phyloP scores from a whole-genome alignment of 2,888 invertebrate species.

The Hymenopus coronatus region DNA sequence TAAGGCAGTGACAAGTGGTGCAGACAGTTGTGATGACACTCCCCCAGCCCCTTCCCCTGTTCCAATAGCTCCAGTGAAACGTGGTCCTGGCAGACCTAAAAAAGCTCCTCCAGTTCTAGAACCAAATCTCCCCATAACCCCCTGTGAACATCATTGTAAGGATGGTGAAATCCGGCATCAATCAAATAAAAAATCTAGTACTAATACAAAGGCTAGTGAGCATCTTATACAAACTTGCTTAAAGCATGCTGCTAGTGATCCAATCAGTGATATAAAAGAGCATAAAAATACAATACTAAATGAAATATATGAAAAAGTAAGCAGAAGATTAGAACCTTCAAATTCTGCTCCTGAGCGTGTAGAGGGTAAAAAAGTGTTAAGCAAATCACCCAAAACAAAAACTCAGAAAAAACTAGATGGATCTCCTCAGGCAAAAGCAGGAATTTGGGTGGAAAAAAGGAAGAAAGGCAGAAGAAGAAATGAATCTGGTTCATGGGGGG shows the following conservation, averaged over 20 bases:
- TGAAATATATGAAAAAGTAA: slow-evolving; percentile 44
- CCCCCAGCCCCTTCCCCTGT: slow-evolving; percentile 31
- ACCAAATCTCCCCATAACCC: slow-evolving; percentile 35
- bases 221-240: neutral
- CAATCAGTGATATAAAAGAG: slow-evolving; percentile 15
- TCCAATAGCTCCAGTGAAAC: slow-evolving; percentile 36
- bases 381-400: slow-evolving; percentile 20
- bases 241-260: slow-evolving; percentile 4
- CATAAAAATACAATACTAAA: slow-evolving; percentile 36
- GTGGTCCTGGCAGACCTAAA: slow-evolving; percentile 42
- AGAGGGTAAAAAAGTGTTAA: slow-evolving; percentile 21
- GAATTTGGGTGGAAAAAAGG: slow-evolving; percentile 19
- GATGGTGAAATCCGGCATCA: neutral
- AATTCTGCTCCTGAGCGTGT: neutral
- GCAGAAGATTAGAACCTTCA: slow-evolving; percentile 41
- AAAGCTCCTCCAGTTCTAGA: slow-evolving; percentile 40
- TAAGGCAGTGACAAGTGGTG: slow-evolving; percentile 23
- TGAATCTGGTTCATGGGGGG: slow-evolving; percentile 19
- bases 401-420: slow-evolving; percentile 7
- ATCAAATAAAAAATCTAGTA: slow-evolving; percentile 12
- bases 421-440: slow-evolving; percentile 6
- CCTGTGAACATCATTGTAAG: slow-evolving; percentile 17
- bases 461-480: slow-evolving; percentile 27
- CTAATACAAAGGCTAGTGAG: slow-evolving; percentile 24
- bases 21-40: slow-evolving; percentile 32